phyloP scores from a whole-genome alignment of 1,140 invertebrate species.

The Panulirus ornatus region DNA sequence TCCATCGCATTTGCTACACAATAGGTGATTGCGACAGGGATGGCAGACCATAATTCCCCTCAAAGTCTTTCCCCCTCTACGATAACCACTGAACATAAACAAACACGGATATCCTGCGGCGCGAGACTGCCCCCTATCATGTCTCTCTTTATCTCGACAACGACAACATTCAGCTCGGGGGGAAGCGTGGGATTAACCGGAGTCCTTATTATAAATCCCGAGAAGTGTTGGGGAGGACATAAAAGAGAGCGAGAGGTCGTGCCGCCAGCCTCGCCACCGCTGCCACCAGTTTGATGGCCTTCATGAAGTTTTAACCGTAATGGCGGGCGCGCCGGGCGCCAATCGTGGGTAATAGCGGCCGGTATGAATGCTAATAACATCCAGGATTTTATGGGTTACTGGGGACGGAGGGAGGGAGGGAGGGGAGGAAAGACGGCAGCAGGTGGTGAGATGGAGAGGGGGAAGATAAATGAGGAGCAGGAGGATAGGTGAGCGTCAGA shows the following conservation, averaged over 20 bases:
- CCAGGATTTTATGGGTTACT: conserved; percentile 18
- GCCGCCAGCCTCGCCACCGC: not conserved
- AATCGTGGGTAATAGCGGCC: conserved; percentile 24
- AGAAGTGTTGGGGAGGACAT: not conserved
- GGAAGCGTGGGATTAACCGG: conserved; percentile 19
- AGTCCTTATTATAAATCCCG: conserved; percentile 37
- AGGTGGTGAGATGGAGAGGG: not conserved
- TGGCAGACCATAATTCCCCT: no score
- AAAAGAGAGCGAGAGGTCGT: not conserved
- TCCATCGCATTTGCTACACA: conserved; percentile 11
- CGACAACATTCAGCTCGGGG: not conserved
- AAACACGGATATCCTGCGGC: no score
- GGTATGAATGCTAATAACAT: conserved; percentile 43
- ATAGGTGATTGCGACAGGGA: not conserved
- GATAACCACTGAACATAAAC: no score
- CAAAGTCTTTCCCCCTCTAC: not conserved
- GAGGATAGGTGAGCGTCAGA: not conserved
- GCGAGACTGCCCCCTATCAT: no score
- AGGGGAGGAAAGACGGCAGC: not conserved
- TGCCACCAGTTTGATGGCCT: not conserved
- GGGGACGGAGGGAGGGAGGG: not conserved
- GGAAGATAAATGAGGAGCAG: not conserved
- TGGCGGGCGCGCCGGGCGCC: not conserved
- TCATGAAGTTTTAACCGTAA: conserved; percentile 43
- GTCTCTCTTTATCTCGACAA: no score